A percentile compares a stretch with the other conserved stretches of the same genome.
Conservation (phyloP, 2,113 vertebrate species). For the Antechinus flavipes region DNA sequence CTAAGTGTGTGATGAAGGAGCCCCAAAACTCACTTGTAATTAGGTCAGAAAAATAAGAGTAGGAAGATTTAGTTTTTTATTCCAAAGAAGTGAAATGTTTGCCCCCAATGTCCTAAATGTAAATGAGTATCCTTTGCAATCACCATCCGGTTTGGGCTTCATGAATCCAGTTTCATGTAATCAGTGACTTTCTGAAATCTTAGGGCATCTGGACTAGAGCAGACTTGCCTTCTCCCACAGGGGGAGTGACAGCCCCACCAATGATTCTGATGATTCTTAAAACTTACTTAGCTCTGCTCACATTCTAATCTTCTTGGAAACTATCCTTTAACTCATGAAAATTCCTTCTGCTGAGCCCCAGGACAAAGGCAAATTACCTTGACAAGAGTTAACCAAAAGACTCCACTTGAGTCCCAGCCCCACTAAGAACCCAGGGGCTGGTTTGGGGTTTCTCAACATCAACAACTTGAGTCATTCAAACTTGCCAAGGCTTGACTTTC, state of each 20-base stretch:
- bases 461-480: background rate
- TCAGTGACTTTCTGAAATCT: background rate
- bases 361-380: background rate
- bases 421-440: constrained; percentile 1
- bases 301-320: accelerated
- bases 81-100: constrained; percentile 1
- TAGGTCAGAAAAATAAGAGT: constrained; percentile 3
- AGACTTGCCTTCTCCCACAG: background rate
- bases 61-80: constrained; percentile 5
- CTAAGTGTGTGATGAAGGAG: constrained; percentile 6
- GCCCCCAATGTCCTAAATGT: background rate
- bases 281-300: background rate
- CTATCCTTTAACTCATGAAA: constrained; percentile 28
- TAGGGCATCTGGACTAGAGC: accelerated
- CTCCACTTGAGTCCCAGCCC: accelerated
- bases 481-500: background rate
- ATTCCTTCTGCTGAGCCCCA: constrained; percentile 1
- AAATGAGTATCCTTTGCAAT: constrained; percentile 13
- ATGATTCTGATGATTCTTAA: background rate
- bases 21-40: constrained; percentile 20
- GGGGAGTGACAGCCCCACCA: background rate
- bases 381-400: background rate
- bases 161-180: constrained; percentile 7
- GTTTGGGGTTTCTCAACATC: background rate
- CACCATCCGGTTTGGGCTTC: background rate